phyloP scores from a whole-genome alignment of 2,888 invertebrate genomes.

The Gymnocheta viridis region DNA sequence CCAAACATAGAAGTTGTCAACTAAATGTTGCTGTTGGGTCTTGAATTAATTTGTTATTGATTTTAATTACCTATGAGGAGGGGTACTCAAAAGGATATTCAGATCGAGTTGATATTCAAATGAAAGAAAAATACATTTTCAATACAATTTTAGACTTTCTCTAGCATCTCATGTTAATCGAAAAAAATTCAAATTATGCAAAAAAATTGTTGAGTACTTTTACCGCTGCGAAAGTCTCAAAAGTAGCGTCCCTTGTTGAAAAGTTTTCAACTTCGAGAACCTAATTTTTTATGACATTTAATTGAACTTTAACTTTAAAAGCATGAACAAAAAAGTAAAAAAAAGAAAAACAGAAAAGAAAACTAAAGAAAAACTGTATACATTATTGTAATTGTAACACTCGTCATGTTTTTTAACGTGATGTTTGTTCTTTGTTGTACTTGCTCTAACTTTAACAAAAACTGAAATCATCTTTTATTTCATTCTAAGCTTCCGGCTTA shows the following conservation, averaged over 20 bases:
- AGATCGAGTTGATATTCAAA: neutral
- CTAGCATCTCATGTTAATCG: neutral
- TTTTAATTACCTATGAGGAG: slow-evolving; percentile 37
- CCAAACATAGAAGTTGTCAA: slow-evolving; percentile 10
- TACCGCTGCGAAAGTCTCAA: neutral
- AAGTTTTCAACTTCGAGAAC: slow-evolving; percentile 6
- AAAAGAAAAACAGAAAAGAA: slow-evolving; percentile 11
- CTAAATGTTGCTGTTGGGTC: slow-evolving; percentile 20
- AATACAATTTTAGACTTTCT: slow-evolving; percentile 24
- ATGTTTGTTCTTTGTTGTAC: neutral
- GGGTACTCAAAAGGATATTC: neutral
- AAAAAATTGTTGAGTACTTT: slow-evolving; percentile 28
- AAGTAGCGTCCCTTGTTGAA: neutral
- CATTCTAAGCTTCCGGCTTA: slow-evolving; percentile 59
- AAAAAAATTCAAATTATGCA: slow-evolving; percentile 26
- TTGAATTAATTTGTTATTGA: slow-evolving; percentile 44
- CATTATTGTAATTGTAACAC: slow-evolving; percentile 31
- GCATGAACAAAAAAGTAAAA: slow-evolving; percentile 8
- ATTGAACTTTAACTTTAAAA: slow-evolving; percentile 57
- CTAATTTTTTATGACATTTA: slow-evolving; percentile 32
- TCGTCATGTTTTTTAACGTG: slow-evolving; percentile 36
- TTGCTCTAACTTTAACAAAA: slow-evolving; percentile 14
- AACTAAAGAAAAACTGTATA: slow-evolving; percentile 9
- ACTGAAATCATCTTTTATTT: slow-evolving; percentile 51
- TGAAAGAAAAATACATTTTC: neutral